Conservation (phyloP, 2,888 invertebrate genomes). For the Parelbella ahira region DNA sequence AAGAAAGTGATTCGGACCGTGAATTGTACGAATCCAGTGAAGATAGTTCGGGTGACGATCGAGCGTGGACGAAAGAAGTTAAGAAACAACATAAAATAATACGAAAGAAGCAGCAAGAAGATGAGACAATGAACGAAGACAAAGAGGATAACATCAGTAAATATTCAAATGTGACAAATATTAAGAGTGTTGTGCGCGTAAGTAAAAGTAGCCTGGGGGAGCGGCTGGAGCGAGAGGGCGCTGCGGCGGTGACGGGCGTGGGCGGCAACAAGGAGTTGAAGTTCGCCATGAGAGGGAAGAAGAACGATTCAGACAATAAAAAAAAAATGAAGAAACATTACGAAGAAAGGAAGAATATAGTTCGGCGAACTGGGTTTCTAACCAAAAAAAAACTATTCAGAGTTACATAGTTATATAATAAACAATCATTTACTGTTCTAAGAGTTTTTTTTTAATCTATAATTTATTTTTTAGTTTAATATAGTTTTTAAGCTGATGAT, state of each 20-base stretch:
- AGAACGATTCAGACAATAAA: conserved; percentile 74
- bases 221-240: conserved; percentile 82
- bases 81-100: conserved; percentile 87
- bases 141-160: conserved; percentile 51
- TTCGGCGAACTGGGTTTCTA: conserved; percentile 68
- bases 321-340: conserved; percentile 84
- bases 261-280: conserved; percentile 91
- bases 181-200: conserved; percentile 70
- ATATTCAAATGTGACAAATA: conserved; percentile 75
- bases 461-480: too few relatives aligned
- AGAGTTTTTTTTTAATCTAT: too few relatives aligned
- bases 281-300: conserved; percentile 83
- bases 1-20: conserved; percentile 74
- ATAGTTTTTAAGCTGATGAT: too few relatives aligned
- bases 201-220: conserved; percentile 87
- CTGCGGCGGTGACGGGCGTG: conserved; percentile 69
- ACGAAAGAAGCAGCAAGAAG: conserved; percentile 57
- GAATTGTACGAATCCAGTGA: conserved; percentile 68
- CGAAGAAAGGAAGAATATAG: conserved; percentile 84
- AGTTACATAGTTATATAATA: conserved; percentile 37
- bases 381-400: conserved; percentile 50
- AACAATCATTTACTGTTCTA: too few relatives aligned
- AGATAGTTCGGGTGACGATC: conserved; percentile 89
- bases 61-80: conserved; percentile 89
- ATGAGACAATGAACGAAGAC: conserved; percentile 37